Evolutionary conservation across 2,888 invertebrate genomes (phyloP).

Genomic region (Andricus curvator): DNA sequence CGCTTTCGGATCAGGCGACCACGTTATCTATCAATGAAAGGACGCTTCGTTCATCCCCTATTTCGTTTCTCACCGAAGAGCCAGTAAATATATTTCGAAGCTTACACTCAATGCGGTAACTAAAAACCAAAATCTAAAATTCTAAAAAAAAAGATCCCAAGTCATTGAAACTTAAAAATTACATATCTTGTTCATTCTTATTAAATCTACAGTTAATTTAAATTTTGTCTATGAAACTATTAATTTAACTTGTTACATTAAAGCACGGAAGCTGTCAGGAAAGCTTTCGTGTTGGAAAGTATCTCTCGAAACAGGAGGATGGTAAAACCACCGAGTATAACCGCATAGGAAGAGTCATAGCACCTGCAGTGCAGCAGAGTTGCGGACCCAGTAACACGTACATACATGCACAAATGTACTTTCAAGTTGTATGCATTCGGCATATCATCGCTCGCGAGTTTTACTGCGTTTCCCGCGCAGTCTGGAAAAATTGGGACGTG

Average conservation of each 20-base stretch:
- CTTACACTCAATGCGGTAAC: too few species aligned
- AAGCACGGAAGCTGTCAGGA: not conserved
- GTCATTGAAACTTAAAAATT: too few species aligned
- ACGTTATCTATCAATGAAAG: constrained; percentile 38
- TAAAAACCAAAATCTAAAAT: too few species aligned
- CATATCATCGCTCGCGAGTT: not conserved
- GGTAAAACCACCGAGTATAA: constrained; percentile 30
- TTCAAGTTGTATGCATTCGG: constrained; percentile 6
- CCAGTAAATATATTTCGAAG: not conserved
- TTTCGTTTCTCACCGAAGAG: not conserved
- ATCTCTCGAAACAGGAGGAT: not conserved
- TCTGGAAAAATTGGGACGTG: not conserved
- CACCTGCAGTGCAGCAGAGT: constrained; percentile 67
- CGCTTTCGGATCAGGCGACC: constrained; percentile 19
- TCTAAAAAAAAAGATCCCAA: too few species aligned
- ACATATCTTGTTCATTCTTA: too few species aligned
- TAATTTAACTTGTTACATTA: not conserved
- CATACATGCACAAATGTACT: not conserved
- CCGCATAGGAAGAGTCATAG: constrained; percentile 67
- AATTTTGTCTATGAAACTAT: too few species aligned
- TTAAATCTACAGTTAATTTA: not conserved
- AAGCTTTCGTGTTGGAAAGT: not conserved
- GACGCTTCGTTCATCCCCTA: constrained; percentile 15
- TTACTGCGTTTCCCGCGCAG: not conserved
- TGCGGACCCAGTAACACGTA: constrained; percentile 54